Conservation (phyloP, 1,140 invertebrate genomes). For the Papilio polytes region DNA sequence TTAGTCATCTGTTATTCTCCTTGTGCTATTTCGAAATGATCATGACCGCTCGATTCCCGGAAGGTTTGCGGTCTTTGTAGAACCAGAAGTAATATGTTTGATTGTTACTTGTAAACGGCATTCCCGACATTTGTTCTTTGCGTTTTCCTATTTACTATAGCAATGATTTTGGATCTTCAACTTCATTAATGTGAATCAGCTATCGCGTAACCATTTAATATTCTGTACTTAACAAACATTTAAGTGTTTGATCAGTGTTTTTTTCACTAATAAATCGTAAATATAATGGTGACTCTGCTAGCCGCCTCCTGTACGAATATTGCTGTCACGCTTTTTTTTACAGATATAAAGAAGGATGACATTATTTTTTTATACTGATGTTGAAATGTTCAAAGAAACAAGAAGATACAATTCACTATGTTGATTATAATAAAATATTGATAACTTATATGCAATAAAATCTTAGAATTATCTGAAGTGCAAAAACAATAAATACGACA, state of each 20-base stretch:
- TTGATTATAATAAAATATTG: not conserved
- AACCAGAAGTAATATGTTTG: not conserved
- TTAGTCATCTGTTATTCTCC: slow-evolving; percentile 25
- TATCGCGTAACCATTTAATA: too few relatives aligned
- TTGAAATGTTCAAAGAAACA: too few relatives aligned
- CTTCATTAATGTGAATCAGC: too few relatives aligned
- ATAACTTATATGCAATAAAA: not conserved
- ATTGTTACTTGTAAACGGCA: not conserved
- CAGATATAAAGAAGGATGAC: too few relatives aligned
- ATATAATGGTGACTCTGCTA: too few relatives aligned
- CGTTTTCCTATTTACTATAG: not conserved
- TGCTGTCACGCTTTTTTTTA: too few relatives aligned
- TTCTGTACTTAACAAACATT: too few relatives aligned
- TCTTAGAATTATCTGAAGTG: not conserved
- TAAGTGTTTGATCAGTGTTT: too few relatives aligned
- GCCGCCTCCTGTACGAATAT: too few relatives aligned
- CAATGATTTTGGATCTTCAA: not conserved
- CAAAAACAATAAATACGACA: slow-evolving; percentile 5
- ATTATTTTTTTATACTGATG: too few relatives aligned
- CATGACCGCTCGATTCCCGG: not conserved
- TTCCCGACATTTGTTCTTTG: not conserved
- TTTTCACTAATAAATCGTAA: too few relatives aligned
- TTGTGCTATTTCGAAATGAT: slow-evolving; percentile 11
- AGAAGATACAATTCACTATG: too few relatives aligned
- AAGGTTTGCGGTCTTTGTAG: not conserved